Base-by-base conservation (phyloP, 2,113 vertebrate genomes). In the Catharus minimus region DNA sequence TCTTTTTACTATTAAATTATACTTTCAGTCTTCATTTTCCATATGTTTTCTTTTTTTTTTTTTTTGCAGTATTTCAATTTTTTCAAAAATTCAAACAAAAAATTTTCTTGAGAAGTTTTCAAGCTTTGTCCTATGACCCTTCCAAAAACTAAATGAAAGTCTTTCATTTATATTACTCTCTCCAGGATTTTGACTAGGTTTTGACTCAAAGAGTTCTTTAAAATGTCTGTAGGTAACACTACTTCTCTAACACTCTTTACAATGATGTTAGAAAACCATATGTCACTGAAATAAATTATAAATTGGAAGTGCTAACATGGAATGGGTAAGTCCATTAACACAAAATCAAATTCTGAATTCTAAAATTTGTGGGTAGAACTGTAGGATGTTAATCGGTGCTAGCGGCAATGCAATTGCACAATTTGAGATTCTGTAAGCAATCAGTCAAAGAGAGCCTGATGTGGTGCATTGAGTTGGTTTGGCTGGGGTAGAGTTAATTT, bases 341-440 rank as follows among this genome's bases (percentile, higher is more conserved):
- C 3, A 52, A 88, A 73, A 82, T 60, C 12, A 41, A 36, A 38
- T n/a, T 50, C 12, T 61, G 36, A 43, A 58, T 81, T 72, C 64
- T 30, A 36, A 67, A 69, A 72, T 33, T 23, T 44, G 2, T 46
- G 7, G 28, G 15, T 30, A 30, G 13, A 67, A 36, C 39, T 57
- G 52, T 13, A 44, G 8, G 16, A 6, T 72, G 13, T 32, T 55
- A 79, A 50, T 50, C 0, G 1, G 10, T 62, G 14, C 22, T 44
- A 44, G 7, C 3, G 7, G 6, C 14, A 26, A 47, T 41, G 32
- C 18, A 33, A 44, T 44, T 1, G 1, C 10, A 36, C 15, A 14
- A 23, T 61, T 44, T 53, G 21, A 72, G 33, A 32, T 17, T 58
- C 28, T 39, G 43, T 39, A 27, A 43, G 6, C 9, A 66, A 9